Evolutionary conservation across 2,797 vertebrate genomes (phyloP), one percentile per base, ranked within the genome.

Genomic region (Mus caroli): DNA sequence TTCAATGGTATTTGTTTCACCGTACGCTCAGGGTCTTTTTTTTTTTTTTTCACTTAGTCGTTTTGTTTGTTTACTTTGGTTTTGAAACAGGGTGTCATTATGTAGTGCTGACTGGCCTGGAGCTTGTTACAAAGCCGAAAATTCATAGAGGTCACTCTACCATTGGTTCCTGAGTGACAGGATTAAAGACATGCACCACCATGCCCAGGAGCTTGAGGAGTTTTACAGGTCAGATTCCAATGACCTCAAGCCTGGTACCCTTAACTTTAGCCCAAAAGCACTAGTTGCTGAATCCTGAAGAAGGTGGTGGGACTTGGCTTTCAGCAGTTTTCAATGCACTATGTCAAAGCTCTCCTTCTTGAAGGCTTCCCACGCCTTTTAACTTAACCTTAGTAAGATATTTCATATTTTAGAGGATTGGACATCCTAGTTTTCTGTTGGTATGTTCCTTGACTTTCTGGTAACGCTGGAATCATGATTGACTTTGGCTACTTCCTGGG

Each of bases 171-270:
- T 73, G n/a, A 87, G n/a, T 12, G n/a, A 26, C 6, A 10, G 52
- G 9, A 31, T 58, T 75, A 56, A 75, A 58, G 86, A 40, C 22
- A 26, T 58, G 3, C 24, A 40, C 4, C 5, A 31, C 52, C 15
- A 31, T 73, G 50, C 69, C 17, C 37, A 37, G 52, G 26, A 24
- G 52, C 71, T 82, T 67, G 76, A 58, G 56, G 71, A 50, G 67
- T 73, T 79, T 90, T 86, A 92, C n/a, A 75, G 78, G 60, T 96
- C 37, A 85, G 37, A 5, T 71, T 58, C 56, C 15, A 91, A 60
- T 71, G n/a, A 85, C 26, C 31, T 58, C 64, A 43, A 56, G 88
- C 34, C 24, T 50, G 24, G 24, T 56, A 1, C 7, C 2, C 28
- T 64, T 62, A 11, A 14, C 64, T 37, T 52, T 5, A 12, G 31